These are phyloP conservation scores for Ochropleura leucogaster DNA, from an alignment of 2,888 invertebrate genomes.

Conservation along the genomic window DNA sequence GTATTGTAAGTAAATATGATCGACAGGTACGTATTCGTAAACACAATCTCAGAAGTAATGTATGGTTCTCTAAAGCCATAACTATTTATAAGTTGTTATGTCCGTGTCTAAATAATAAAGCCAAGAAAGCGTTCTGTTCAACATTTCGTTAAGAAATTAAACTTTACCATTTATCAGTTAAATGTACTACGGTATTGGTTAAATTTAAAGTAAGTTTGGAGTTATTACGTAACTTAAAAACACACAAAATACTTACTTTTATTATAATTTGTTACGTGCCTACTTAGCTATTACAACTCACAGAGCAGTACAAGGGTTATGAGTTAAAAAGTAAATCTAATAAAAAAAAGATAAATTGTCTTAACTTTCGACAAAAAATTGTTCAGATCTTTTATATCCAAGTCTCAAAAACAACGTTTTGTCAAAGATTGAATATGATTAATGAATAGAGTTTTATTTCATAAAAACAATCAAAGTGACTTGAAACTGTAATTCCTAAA, in stretches of 20 bases:
- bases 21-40: background rate
- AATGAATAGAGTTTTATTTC: conserved; percentile 17
- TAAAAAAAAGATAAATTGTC: conserved; percentile 10
- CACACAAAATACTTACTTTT: conserved; percentile 10
- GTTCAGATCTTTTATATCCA: background rate
- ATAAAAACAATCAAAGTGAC: conserved; percentile 15
- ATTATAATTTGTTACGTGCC: background rate
- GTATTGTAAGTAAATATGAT: background rate
- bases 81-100: conserved; percentile 11
- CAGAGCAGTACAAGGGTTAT: background rate
- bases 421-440: conserved; percentile 17
- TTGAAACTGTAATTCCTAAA: conserved; percentile 15
- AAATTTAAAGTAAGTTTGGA: conserved; percentile 25
- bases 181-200: conserved; percentile 22
- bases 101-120: conserved; percentile 7
- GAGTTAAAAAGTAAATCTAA: background rate
- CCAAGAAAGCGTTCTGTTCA: background rate
- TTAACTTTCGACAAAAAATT: conserved; percentile 7
- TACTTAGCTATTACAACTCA: background rate
- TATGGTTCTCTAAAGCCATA: background rate
- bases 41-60: conserved; percentile 15
- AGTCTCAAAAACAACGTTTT: background rate
- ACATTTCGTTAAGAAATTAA: conserved; percentile 7
- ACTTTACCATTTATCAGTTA: conserved; percentile 7
- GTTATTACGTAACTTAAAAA: background rate